phyloP scores from a whole-genome alignment of 2,888 invertebrate genomes.

The Heteromyza rotundicornis region DNA sequence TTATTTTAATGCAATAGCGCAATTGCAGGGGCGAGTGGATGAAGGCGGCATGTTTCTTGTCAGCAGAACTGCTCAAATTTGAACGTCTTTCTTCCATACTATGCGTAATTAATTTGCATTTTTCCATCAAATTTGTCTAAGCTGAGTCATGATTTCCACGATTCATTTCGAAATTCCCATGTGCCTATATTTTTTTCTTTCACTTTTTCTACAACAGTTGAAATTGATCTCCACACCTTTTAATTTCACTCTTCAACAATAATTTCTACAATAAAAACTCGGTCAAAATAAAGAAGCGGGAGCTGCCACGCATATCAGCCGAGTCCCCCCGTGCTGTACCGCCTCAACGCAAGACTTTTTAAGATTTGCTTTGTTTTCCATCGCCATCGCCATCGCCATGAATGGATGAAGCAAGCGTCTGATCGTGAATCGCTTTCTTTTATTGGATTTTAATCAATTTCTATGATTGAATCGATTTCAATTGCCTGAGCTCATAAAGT shows the following conservation, averaged over 20 bases:
- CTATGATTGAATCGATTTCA: not conserved
- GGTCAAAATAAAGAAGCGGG: conserved; percentile 10
- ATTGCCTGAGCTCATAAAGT: not conserved
- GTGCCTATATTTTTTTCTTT: no score
- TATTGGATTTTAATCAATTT: not conserved
- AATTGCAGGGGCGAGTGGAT: no score
- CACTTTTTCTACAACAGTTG: not conserved
- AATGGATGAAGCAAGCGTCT: not conserved
- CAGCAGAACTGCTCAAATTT: no score
- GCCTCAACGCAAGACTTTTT: no score
- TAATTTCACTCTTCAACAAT: conserved; percentile 11
- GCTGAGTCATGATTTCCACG: not conserved
- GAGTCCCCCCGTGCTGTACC: not conserved
- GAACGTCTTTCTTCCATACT: no score
- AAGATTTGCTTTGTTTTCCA: not conserved
- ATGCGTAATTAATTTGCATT: no score
- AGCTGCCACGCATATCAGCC: not conserved
- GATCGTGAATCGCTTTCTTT: conserved; percentile 5
- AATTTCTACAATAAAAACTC: conserved; percentile 14
- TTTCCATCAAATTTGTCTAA: no score
- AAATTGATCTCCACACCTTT: not conserved
- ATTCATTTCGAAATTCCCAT: no score
- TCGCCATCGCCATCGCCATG: no score
- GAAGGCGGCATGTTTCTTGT: no score
- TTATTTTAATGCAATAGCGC: no score